These are phyloP conservation scores for Asteroscopus sphinx DNA, from an alignment of 2,888 invertebrate species.

Conservation along the genomic window DNA sequence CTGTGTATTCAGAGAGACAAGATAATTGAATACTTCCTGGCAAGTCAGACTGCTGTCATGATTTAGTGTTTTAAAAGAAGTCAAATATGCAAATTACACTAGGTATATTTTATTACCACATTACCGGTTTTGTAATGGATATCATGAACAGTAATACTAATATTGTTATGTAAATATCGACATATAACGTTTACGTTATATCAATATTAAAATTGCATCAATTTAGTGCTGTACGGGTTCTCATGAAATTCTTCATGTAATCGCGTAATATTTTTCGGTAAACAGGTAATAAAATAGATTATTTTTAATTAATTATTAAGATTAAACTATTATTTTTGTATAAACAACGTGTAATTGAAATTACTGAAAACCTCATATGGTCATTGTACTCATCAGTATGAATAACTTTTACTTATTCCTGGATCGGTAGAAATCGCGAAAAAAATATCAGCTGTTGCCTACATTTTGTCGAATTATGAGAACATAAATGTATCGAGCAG, in stretches of 20 bases:
- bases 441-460: too few relatives aligned
- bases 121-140: conserved; percentile 11
- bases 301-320: too few relatives aligned
- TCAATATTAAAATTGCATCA: neutral
- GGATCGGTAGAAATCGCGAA: too few relatives aligned
- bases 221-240: neutral
- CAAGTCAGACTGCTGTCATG: conserved; percentile 3
- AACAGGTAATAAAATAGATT: too few relatives aligned
- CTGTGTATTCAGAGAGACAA: conserved; percentile 1
- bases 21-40: conserved; percentile 14
- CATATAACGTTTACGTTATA: neutral
- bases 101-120: conserved; percentile 12
- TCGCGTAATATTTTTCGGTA: too few relatives aligned
- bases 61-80: conserved; percentile 9
- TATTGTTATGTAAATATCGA: conserved; percentile 23
- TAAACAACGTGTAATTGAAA: too few relatives aligned
- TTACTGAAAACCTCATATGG: too few relatives aligned
- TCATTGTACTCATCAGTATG: too few relatives aligned
- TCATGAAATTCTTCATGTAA: conserved; percentile 3
- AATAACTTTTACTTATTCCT: too few relatives aligned
- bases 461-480: too few relatives aligned
- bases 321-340: too few relatives aligned
- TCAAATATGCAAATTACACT: neutral
- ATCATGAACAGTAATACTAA: conserved; percentile 5
- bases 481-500: too few relatives aligned